These are phyloP conservation scores for Protonibea diacanthus DNA, from an alignment of 2,797 vertebrate genomes.

Conservation along the genomic window DNA sequence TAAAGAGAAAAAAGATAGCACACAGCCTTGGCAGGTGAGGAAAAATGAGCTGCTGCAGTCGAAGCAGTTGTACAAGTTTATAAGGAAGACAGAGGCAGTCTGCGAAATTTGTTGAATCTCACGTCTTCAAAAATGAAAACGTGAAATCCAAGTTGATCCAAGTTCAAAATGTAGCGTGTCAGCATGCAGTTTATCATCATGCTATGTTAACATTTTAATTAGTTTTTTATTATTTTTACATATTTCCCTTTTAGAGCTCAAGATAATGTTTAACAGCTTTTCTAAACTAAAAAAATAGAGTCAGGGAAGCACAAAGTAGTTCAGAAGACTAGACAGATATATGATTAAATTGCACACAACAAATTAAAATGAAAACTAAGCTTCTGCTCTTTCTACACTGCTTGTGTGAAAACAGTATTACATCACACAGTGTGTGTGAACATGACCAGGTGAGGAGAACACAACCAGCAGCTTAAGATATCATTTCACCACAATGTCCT, in stretches of 20 bases:
- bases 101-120: no score
- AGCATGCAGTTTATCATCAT: background rate
- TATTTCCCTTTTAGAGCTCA: background rate
- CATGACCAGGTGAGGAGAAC: conserved; percentile 28
- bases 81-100: no score
- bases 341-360: background rate
- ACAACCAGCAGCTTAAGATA: conserved; percentile 12
- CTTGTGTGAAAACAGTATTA: background rate
- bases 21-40: no score
- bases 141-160: background rate
- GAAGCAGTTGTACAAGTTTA: no score
- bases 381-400: background rate
- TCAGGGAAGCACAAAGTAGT: background rate
- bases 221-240: background rate
- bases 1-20: background rate
- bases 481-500: conserved; percentile 12
- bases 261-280: background rate
- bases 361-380: background rate
- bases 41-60: no score
- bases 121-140: no score
- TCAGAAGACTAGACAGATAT: background rate
- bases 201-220: background rate
- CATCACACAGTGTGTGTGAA: conserved; percentile 26
- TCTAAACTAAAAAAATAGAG: background rate
- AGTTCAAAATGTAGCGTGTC: background rate